Evolutionary conservation across 2,113 vertebrate genomes (phyloP).

Genomic region (Gadus macrocephalus): DNA sequence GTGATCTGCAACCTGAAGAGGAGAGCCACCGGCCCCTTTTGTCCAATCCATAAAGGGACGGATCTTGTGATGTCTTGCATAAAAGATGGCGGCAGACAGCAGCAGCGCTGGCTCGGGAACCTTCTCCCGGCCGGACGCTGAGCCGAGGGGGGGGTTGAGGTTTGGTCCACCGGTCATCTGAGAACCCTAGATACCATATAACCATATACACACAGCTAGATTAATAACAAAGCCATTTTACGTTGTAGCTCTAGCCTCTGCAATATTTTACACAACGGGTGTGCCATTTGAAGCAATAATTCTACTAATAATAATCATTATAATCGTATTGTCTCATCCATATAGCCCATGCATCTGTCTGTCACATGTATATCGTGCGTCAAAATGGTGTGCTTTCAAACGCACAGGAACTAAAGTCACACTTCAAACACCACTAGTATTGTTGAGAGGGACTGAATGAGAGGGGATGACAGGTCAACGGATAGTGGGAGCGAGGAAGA

Average conservation of each 20-base stretch:
- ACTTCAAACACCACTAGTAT: constrained; percentile 38
- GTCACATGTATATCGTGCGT: constrained; percentile 33
- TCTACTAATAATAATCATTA: constrained; percentile 28
- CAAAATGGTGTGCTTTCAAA: constrained; percentile 43
- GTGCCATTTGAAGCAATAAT: constrained; percentile 69
- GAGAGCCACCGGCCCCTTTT: too few species aligned
- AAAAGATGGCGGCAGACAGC: constrained; percentile 37
- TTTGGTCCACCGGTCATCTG: constrained; percentile 23
- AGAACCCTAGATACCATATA: constrained; percentile 30
- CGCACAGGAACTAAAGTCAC: constrained; percentile 43
- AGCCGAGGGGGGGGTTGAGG: too few species aligned
- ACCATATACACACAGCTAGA: constrained; percentile 21
- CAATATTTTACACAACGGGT: constrained; percentile 56
- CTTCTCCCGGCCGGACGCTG: background rate
- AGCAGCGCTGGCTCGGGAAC: constrained; percentile 22
- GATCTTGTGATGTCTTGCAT: constrained; percentile 34
- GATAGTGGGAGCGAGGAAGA: too few species aligned
- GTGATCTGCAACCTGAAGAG: too few species aligned
- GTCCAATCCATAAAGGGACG: too few species aligned
- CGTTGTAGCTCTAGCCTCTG: constrained; percentile 51
- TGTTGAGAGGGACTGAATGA: too few species aligned
- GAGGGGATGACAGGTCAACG: too few species aligned
- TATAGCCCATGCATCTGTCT: constrained; percentile 39
- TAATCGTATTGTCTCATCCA: constrained; percentile 38
- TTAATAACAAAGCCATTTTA: constrained; percentile 49